Evolutionary conservation across 2,797 vertebrate genomes (phyloP).

Genomic region (Sebastes variabilis): DNA sequence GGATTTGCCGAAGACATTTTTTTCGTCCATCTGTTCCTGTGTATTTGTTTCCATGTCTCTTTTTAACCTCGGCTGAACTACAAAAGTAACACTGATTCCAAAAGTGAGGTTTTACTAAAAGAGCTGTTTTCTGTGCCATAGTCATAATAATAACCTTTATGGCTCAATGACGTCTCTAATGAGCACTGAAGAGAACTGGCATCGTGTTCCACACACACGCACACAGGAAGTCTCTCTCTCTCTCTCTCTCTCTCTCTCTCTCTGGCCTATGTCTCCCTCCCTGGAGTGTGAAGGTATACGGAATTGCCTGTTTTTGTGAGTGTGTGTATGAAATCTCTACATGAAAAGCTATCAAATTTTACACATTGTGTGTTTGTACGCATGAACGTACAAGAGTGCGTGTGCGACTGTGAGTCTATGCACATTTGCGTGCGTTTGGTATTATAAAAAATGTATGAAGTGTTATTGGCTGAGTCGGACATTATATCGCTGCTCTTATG

Average conservation of each 20-base stretch:
- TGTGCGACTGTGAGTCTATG: neutral
- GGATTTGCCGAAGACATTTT: constrained; percentile 17
- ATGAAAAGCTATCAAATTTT: constrained; percentile 8
- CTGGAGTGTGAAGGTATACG: constrained; percentile 45
- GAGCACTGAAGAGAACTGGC: constrained; percentile 73
- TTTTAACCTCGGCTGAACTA: constrained; percentile 67
- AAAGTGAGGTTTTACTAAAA: constrained; percentile 65
- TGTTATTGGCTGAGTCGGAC: constrained; percentile 61
- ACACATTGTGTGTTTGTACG: neutral
- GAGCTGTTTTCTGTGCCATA: constrained; percentile 63
- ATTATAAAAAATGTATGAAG: constrained; percentile 46
- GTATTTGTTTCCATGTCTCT: constrained; percentile 63
- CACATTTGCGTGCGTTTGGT: constrained; percentile 21
- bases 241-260: neutral
- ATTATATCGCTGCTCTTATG: constrained; percentile 49
- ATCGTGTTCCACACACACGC: constrained; percentile 18
- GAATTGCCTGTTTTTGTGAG: neutral
- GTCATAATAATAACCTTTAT: constrained; percentile 77
- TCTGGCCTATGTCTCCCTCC: neutral
- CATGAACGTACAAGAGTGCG: neutral
- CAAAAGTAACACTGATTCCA: constrained; percentile 57
- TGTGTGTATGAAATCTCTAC: neutral
- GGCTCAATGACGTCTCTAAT: constrained; percentile 75
- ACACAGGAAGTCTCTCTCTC: constrained; percentile 38
- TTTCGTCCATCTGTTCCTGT: constrained; percentile 20